Evolutionary conservation across 2,888 invertebrate genomes (phyloP), one percentile per base, ranked within the genome.

Genomic region (Metalampra italica): DNA sequence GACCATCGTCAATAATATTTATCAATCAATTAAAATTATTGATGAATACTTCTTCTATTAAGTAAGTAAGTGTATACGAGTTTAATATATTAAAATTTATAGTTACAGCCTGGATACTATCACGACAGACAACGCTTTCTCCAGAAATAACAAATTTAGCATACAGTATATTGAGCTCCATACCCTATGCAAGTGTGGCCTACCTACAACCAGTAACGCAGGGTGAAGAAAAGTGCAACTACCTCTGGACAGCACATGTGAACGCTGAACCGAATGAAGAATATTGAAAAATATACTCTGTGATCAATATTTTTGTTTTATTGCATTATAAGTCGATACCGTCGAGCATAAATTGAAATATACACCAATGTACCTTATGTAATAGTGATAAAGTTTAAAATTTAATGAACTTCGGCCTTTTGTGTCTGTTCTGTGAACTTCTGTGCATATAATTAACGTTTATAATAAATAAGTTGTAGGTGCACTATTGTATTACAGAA

Each of bases 51-150:
- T 22, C n/a, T n/a, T n/a, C n/a, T n/a, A n/a, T n/a, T n/a, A 22
- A 3, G 22, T 22, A 22, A 2, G 2, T 22, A 22, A 3, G 22
- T 3, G 22, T 22, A 22, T 22, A 3, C 22, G 0, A 13, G 30
- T 32, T 8, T 38, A 43, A 30, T 30, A 2, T 12, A n/a, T 13
- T 13, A 7, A 15, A 7, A 39, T 40, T 61, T 59, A 47, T 63
- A 89, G 89, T 83, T 60, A 55, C 75, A 63, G 85, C 82, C 0
- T 88, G 87, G 87, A 79, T 89, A 13, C 53, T 88, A 0, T 82
- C 88, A 38, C 67, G 88, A 46, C 57, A 62, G 0, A 52, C 58
- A 5, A 64, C 54, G 0, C 47, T 89, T 4, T 32, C 68, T 3
- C 53, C 65, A 0, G 75, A 74, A 0, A 49, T 66, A 0, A 55